phyloP scores from a whole-genome alignment of 2,888 invertebrate genomes.

The Stictocephala bisonia region DNA sequence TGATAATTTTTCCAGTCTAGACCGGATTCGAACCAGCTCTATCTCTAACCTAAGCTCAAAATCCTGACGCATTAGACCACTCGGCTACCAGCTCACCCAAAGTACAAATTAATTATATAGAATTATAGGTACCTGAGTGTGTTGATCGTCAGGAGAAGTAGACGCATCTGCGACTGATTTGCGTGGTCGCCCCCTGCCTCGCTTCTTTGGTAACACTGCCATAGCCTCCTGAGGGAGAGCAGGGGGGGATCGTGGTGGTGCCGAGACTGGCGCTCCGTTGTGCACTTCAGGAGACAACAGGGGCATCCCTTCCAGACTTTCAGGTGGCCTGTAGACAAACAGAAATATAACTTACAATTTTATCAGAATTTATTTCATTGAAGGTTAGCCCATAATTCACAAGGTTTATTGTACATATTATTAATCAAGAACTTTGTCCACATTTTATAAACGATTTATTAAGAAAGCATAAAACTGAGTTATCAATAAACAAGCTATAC shows the following conservation, averaged over 20 bases:
- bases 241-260: constrained; percentile 48
- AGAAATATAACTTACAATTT: background rate
- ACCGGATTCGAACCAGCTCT: too few species aligned
- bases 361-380: background rate
- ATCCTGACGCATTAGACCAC: too few species aligned
- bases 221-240: constrained; percentile 3
- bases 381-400: background rate
- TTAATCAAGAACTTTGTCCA: background rate
- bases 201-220: constrained; percentile 17
- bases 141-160: too few species aligned
- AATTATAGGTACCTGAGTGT: too few species aligned
- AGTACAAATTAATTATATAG: too few species aligned
- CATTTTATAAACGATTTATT: background rate
- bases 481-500: too few species aligned
- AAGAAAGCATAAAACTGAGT: background rate
- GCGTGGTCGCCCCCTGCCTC: constrained; percentile 38
- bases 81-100: too few species aligned
- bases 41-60: too few species aligned
- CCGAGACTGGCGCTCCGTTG: background rate
- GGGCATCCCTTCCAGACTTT: constrained; percentile 46
- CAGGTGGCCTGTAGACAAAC: constrained; percentile 6
- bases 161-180: too few species aligned
- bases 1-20: too few species aligned
- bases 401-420: background rate
- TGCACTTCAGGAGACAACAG: constrained; percentile 45